Evolutionary conservation across 2,113 vertebrate species (phyloP), one percentile per base, ranked within the genome.

Genomic region (Eubucco bourcierii): DNA sequence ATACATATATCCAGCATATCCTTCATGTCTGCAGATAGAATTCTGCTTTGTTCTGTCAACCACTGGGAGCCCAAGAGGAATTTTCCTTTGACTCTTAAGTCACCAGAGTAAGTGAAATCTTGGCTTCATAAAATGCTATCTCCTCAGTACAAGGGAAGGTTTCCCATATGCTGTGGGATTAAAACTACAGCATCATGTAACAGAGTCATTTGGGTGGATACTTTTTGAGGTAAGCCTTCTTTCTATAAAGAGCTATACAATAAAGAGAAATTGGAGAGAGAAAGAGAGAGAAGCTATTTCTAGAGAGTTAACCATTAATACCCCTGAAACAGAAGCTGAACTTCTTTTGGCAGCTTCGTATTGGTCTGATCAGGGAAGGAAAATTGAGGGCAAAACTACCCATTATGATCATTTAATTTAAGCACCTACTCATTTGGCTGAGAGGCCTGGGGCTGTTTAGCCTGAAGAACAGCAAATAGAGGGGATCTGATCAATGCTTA

Each of bases 101-200:
- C 88, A 85, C 53, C 3, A 3, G 21, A 68, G 76, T 58, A 78
- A 91, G 83, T 9, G 68, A 93, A 86, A 75, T 83, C 77, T 75
- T 8, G 3, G 27, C 58, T 90, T 93, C n/a, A 91, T 78, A 58
- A 75, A 89, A 68, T 0, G 0, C 18, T 88, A 70, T 34, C 31
- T 83, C 65, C 90, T 80, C 58, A 14, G 4, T 37, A 60, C n/a
- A 39, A 53, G 39, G 37, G 76, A 91, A 95, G 95, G 88, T 8
- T 94, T 95, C 80, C 88, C 93, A 83, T 83, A 91, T 91, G 90
- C 47, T 80, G 34, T 29, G 53, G 70, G 65, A 71, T 94, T 95
- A 73, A 88, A 95, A 91, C 44, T 31, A 88, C 53, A 64, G 44
- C 88, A 61, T 84, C 82, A 16, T 39, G 1, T 78, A 83, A 65